Evolutionary conservation across 2,113 vertebrate species (phyloP), one percentile per base, ranked within the genome.

Genomic region (Calypte anna): DNA sequence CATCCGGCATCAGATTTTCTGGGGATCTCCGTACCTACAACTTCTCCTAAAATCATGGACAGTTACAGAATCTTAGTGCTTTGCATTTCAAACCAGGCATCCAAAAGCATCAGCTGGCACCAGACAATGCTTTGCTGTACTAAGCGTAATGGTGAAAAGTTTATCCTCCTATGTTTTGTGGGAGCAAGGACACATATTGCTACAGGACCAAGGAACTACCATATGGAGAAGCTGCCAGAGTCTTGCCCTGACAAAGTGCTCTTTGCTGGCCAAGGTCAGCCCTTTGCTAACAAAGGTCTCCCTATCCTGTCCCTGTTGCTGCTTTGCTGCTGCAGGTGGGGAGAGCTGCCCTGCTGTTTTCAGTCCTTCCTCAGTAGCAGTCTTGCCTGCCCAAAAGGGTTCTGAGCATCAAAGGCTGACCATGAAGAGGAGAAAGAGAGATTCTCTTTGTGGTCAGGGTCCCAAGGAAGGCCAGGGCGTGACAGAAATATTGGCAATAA

Each of bases 1-100:
- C 24, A 8, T 3, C 5, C 0, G 0, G 22, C 16, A 7, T 4
- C 12, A 9, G 43, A 17, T 30, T 69, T 25, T 24, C 31, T 28
- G 30, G 12, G 7, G 1, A 46, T 28, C 22, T 69, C 44, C 40
- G 25, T 17, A 68, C 24, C 31, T 36, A 15, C 27, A 44, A 21
- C n/a, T 44, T 19, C 38, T 40, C 27, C 10, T 31, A 2, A 43
- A 63, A 24, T 20, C 38, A 9, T 9, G 9, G 31, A 27, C 12
- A 40, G 8, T 13, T 79, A 30, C 2, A n/a, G 40, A 76, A 15
- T 28, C 74, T 59, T 59, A 33, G 43, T 67, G 55, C 38, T 46
- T 28, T 14, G 11, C 2, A 12, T 38, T 53, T 81, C 59, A 51
- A 50, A 58, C 15, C 17, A 40, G 3, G 2, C 12, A 64, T 7